phyloP scores from a whole-genome alignment of 2,113 vertebrate species.

The Alligator sinensis region DNA sequence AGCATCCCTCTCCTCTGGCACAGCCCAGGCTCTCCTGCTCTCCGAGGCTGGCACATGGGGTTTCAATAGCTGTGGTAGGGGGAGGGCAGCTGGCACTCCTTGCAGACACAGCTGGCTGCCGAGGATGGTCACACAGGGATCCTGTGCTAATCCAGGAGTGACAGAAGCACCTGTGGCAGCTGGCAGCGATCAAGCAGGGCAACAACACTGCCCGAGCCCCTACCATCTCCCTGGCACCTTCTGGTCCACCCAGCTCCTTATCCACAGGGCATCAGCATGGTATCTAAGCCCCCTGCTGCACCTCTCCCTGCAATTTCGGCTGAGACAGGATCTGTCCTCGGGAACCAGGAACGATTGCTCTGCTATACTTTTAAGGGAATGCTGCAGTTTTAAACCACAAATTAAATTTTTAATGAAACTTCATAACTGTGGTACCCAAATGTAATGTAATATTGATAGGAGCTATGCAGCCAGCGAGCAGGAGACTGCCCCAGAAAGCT shows the following conservation, averaged over 20 bases:
- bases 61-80: no score
- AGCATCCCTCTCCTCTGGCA: fast-evolving
- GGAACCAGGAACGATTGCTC: slow-evolving; percentile 13
- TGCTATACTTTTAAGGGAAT: slow-evolving; percentile 67
- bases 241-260: fast-evolving
- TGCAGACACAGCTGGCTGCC: neutral
- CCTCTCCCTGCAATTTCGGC: neutral
- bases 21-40: fast-evolving
- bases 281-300: neutral
- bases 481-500: slow-evolving; percentile 80
- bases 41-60: fast-evolving
- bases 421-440: slow-evolving; percentile 73
- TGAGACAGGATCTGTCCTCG: neutral
- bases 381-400: slow-evolving; percentile 79
- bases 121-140: fast-evolving
- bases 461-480: slow-evolving; percentile 68
- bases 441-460: slow-evolving; percentile 81
- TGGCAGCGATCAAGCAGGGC: fast-evolving
- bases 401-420: slow-evolving; percentile 86
- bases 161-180: fast-evolving
- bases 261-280: fast-evolving
- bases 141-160: fast-evolving
- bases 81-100: no score
- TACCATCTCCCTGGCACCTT: neutral
- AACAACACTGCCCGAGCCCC: fast-evolving